phyloP scores from a whole-genome alignment of 2,797 vertebrate genomes.

The Philypnodon macrostomus region DNA sequence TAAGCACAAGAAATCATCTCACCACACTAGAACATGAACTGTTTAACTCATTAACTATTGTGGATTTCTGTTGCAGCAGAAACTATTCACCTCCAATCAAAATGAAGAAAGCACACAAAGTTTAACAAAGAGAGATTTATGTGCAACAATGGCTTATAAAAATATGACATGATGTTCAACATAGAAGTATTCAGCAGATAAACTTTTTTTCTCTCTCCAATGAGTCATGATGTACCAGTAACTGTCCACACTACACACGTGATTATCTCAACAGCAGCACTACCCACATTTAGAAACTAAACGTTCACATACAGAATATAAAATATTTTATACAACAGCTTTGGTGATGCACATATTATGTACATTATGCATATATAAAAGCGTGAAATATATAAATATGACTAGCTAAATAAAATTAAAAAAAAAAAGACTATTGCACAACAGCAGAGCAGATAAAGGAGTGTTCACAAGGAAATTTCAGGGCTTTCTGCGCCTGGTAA shows the following conservation, averaged over 20 bases:
- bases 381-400: constrained; percentile 62
- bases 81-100: too few relatives aligned
- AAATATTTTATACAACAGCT: constrained; percentile 59
- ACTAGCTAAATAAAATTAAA: constrained; percentile 52
- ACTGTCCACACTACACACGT: constrained; percentile 22
- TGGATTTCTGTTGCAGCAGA: too few relatives aligned
- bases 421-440: constrained; percentile 72
- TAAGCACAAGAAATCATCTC: too few relatives aligned
- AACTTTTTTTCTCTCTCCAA: constrained; percentile 3
- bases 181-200: constrained; percentile 7
- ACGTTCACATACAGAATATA: constrained; percentile 33
- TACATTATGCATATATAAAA: constrained; percentile 54
- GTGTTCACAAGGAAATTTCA: constrained; percentile 63
- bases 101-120: too few relatives aligned
- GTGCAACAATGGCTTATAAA: constrained; percentile 16
- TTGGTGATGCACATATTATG: constrained; percentile 62
- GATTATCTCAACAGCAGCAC: constrained; percentile 18
- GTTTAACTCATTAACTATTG: too few relatives aligned
- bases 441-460: constrained; percentile 50
- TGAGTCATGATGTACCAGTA: constrained; percentile 20
- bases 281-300: constrained; percentile 16
- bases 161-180: constrained; percentile 4
- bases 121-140: constrained; percentile 1
- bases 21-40: too few relatives aligned
- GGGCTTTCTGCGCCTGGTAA: constrained; percentile 88